These are phyloP conservation scores for Anagyrus pseudococci DNA, from an alignment of 2,888 invertebrate species.

Conservation along the genomic window DNA sequence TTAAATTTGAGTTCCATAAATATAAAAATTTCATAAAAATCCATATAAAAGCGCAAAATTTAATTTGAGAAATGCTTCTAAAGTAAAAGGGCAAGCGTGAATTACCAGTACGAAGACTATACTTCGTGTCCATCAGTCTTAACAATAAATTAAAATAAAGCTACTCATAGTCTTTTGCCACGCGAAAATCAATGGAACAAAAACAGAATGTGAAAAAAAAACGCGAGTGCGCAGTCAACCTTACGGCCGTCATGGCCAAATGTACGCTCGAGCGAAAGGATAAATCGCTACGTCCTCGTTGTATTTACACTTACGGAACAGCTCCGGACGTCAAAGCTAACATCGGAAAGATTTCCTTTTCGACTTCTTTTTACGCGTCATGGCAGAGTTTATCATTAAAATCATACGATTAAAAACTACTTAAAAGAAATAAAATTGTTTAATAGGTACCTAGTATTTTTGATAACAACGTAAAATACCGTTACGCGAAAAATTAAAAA, in stretches of 20 bases:
- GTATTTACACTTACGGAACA: slow-evolving; percentile 42
- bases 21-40: too few relatives aligned
- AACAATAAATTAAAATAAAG: slow-evolving; percentile 20
- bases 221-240: slow-evolving; percentile 25
- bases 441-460: too few relatives aligned
- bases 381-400: slow-evolving; percentile 12
- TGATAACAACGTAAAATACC: too few relatives aligned
- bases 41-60: too few relatives aligned
- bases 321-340: slow-evolving; percentile 35
- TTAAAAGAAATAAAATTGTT: slow-evolving; percentile 24
- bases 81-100: background rate
- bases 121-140: slow-evolving; percentile 12
- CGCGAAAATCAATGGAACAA: slow-evolving; percentile 5
- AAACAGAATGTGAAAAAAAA: slow-evolving; percentile 14
- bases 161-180: background rate
- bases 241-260: slow-evolving; percentile 44
- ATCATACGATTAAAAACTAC: slow-evolving; percentile 5
- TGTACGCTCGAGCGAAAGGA: slow-evolving; percentile 49
- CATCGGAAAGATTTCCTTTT: slow-evolving; percentile 23
- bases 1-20: too few relatives aligned
- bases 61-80: background rate
- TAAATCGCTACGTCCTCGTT: slow-evolving; percentile 40
- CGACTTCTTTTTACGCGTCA: slow-evolving; percentile 13
- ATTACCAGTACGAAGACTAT: slow-evolving; percentile 1
- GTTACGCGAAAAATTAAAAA: too few relatives aligned